Evolutionary conservation across 2,113 vertebrate genomes (phyloP), one percentile per base, ranked within the genome.

Genomic region (Recurvirostra avosetta): DNA sequence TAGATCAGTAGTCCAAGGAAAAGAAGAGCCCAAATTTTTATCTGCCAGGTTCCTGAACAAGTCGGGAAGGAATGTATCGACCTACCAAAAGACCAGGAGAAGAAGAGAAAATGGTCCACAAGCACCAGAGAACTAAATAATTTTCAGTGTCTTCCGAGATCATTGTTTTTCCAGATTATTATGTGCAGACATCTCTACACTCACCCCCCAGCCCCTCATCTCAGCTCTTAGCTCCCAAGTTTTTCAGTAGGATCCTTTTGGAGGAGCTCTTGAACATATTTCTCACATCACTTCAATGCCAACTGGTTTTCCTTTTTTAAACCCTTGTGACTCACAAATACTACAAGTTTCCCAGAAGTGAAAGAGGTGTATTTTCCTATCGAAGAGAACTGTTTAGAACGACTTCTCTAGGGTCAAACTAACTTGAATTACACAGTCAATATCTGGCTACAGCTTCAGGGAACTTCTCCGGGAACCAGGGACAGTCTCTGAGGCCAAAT

Each of bases 401-500:
- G 20, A 90, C 94, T 92, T 86, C 92, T 96, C 87, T 62, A 74
- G 90, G 95, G 94, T 94, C 62, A 94, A 95, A 97, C 92, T 94
- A 93, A 97, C 95, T 94, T 95, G 94, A 96, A 97, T 95, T 94
- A 95, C 67, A 41, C 72, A 90, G 85, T 77, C 80, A 95, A 95
- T 95, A 96, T 92, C 88, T 56, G 56, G 68, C 91, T 72, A 81
- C 61, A 3, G 14, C 86, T 94, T 94, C 6, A 79, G 62, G 84
- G 88, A 96, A 89, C 71, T 90, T 94, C 74, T 86, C 81, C 21
- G 16, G 66, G 45, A 95, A 62, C 77, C 2, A 3, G 43, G 72
- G 49, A 93, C 53, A 73, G 76, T 88, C 81, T 96, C 94, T 41
- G 71, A 82, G 87, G 96, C 81, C 88, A 90, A 93, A 96, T 93